Evolutionary conservation across 1,140 invertebrate species (phyloP), one percentile per base, ranked within the genome.

Genomic region (Diorhabda elongata): DNA sequence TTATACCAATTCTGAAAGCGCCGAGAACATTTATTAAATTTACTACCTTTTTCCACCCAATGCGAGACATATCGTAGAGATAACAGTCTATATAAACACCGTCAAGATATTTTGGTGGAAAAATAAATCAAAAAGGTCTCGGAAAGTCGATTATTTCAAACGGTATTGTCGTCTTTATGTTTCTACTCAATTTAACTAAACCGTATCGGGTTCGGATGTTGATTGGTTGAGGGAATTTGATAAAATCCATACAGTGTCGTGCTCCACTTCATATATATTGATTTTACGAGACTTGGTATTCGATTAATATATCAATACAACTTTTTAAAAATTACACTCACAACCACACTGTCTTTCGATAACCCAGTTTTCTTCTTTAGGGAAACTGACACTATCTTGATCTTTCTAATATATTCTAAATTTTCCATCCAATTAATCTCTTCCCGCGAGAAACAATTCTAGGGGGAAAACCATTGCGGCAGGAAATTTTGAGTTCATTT

Each of bases 101-200:
- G 5, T 44, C 6, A 62, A 11, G 47, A 52, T 52, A 3, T 62
- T 62, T 47, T 42, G 43, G 61, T 44, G 61, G 44, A n/a, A 44
- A 62, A 62, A 62, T 62, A 62, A 62, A 62, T 62, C 61, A 62
- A 44, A 62, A 11, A 62, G 61, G 61, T 62, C 3, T 62, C 42
- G 43, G 44, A 61, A 62, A 62, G 60, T 61, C 60, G 41, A 61
- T 61, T 61, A 62, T 5, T 62, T 62, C 61, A 62, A 62, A 62
- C 61, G 44, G 61, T n/a, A 62, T 62, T 62, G 61, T 62, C 61
- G 61, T 62, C 61, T 47, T 61, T 11, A 62, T 62, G 44, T 62
- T 62, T 62, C 61, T 62, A 44, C 42, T 62, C 61, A 44, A 62
- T 62, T 62, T 62, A 62, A 62, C 61, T 62, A 44, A 62, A 44